phyloP scores from a whole-genome alignment of 2,797 vertebrate species.

The Channallabes apus region DNA sequence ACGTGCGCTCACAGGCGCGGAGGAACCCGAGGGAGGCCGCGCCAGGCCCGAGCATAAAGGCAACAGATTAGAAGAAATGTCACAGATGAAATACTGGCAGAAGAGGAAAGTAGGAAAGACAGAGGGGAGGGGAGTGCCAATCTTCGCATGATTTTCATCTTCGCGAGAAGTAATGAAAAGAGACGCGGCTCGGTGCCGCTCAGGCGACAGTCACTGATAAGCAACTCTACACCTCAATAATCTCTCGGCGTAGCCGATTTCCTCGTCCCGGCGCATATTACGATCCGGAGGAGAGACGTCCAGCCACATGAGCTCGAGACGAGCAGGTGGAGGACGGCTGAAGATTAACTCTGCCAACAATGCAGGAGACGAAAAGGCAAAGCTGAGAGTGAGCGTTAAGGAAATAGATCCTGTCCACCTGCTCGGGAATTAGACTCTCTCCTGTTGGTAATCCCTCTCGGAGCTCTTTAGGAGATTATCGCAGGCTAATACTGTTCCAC shows the following conservation, averaged over 20 bases:
- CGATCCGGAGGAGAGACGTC: neutral
- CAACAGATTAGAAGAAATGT: slow-evolving; percentile 49
- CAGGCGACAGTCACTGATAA: neutral
- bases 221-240: neutral
- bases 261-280: neutral
- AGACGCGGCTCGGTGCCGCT: no score
- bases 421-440: slow-evolving; percentile 27
- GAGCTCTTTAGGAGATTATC: slow-evolving; percentile 27
- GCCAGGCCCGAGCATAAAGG: slow-evolving; percentile 3
- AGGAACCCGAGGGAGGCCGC: slow-evolving; percentile 39
- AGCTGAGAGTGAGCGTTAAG: slow-evolving; percentile 2
- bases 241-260: neutral
- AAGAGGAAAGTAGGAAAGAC: neutral
- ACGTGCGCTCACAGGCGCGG: slow-evolving; percentile 27
- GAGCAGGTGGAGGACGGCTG: neutral
- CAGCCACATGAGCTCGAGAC: neutral
- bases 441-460: slow-evolving; percentile 28
- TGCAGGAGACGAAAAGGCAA: neutral
- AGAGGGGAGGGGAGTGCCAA: neutral
- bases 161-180: neutral
- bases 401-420: slow-evolving; percentile 35
- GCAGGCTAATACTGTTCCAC: slow-evolving; percentile 4
- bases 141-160: slow-evolving; percentile 6
- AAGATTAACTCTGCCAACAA: slow-evolving; percentile 25
- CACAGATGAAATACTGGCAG: slow-evolving; percentile 31